phyloP scores from a whole-genome alignment of 2,113 vertebrate genomes.

The Megaceryle maxima region DNA sequence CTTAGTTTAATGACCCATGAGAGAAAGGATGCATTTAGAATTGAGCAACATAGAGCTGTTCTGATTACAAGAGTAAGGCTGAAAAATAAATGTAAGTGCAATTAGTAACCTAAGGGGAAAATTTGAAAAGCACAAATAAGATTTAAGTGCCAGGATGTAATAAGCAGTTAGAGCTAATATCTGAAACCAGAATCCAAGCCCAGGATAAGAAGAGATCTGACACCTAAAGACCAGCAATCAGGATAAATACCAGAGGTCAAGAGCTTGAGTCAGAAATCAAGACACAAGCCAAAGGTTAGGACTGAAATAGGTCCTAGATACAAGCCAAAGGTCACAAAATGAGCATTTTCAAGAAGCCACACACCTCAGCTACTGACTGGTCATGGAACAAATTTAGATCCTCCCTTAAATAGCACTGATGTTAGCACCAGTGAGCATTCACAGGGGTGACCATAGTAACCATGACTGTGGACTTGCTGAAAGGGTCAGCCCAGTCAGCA shows the following conservation, averaged over 20 bases:
- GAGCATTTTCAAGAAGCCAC: neutral
- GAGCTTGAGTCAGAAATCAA: neutral
- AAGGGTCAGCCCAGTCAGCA: neutral
- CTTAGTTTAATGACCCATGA: neutral
- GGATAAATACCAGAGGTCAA: constrained; percentile 6
- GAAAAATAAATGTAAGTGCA: neutral
- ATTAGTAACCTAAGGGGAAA: neutral
- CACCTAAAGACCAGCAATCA: neutral
- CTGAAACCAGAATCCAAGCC: neutral
- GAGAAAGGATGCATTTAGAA: neutral
- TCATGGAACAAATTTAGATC: neutral
- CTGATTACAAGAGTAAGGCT: neutral
- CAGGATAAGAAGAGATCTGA: neutral
- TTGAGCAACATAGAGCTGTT: neutral
- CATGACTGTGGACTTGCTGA: neutral
- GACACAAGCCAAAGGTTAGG: neutral
- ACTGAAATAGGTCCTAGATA: neutral
- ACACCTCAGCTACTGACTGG: neutral
- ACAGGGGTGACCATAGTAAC: neutral
- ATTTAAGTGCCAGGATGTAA: neutral
- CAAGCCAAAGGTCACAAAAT: neutral
- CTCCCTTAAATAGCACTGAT: neutral
- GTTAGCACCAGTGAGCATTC: neutral
- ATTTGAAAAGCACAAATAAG: neutral
- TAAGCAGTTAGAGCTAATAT: neutral